Evolutionary conservation across 2,888 invertebrate genomes (phyloP).

Genomic region (Eupeodes luniger): DNA sequence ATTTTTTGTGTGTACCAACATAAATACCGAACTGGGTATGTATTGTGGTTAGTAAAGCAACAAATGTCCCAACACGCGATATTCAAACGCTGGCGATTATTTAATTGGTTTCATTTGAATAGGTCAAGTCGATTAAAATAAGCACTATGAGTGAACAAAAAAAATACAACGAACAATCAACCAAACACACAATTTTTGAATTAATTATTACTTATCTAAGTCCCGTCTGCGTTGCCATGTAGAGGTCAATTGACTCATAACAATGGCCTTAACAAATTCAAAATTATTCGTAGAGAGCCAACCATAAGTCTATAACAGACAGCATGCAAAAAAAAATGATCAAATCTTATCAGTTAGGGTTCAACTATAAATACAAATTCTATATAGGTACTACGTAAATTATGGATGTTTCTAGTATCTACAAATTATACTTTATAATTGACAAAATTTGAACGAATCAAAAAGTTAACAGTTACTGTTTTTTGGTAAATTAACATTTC

Average conservation of each 20-base stretch:
- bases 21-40: no score
- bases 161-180: slow-evolving; percentile 28
- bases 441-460: no score
- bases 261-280: not conserved
- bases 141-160: slow-evolving; percentile 7
- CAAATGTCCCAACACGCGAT: slow-evolving; percentile 5
- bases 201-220: slow-evolving; percentile 49
- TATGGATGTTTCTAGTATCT: no score
- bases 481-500: no score
- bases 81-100: not conserved
- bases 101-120: slow-evolving; percentile 35
- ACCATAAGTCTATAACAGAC: not conserved
- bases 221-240: slow-evolving; percentile 53
- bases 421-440: no score
- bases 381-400: not conserved
- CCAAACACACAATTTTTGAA: slow-evolving; percentile 49
- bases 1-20: no score
- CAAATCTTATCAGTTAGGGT: slow-evolving; percentile 16
- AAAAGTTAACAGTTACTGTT: no score
- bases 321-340: not conserved
- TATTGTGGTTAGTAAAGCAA: no score
- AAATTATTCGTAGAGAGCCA: not conserved
- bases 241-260: slow-evolving; percentile 45
- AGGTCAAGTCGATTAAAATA: slow-evolving; percentile 34
- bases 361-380: not conserved